Conservation (phyloP, 2,113 vertebrate species). For the Ammospiza nelsoni region DNA sequence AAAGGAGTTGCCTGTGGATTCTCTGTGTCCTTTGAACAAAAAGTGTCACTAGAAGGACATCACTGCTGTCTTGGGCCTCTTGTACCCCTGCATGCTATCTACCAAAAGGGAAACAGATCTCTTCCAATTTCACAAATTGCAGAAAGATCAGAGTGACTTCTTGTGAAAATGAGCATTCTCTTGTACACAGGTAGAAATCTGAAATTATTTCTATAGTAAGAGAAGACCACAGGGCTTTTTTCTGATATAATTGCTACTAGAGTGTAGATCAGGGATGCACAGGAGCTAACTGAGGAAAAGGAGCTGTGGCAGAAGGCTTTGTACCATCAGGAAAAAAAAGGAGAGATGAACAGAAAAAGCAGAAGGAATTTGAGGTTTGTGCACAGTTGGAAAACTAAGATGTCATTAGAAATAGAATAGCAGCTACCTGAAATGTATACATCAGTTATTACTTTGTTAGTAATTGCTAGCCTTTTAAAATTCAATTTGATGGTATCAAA, state of each 20-base stretch:
- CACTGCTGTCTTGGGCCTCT: neutral
- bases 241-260: neutral
- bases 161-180: neutral
- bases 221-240: neutral
- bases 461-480: neutral
- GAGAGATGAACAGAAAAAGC: neutral
- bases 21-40: neutral
- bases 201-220: neutral
- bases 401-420: neutral
- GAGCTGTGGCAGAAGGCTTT: neutral
- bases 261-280: neutral
- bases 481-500: neutral
- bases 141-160: neutral
- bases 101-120: neutral
- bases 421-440: neutral
- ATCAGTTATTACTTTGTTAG: neutral
- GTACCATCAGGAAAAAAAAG: neutral
- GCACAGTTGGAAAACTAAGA: neutral
- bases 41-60: neutral
- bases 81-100: neutral
- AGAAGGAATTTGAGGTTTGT: neutral
- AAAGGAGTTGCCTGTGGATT: neutral
- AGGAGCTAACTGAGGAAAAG: neutral
- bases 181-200: neutral
- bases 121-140: neutral